phyloP scores from a whole-genome alignment of 2,113 vertebrate species.

The Salminus brasiliensis region DNA sequence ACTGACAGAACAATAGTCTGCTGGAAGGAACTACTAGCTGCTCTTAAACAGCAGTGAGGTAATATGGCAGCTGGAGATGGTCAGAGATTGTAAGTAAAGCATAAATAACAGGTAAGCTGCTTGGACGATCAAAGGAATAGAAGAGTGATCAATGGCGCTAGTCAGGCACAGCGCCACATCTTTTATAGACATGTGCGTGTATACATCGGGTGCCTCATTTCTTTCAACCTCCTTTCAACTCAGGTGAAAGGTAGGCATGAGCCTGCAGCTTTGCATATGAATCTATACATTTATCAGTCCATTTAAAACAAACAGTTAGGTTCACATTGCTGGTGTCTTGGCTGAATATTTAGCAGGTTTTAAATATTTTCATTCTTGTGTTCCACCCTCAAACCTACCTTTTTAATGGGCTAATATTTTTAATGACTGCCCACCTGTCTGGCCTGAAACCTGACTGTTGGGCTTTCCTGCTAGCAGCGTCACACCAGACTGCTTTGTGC shows the following conservation, averaged over 20 bases:
- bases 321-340: too few species aligned
- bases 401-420: too few species aligned
- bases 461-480: too few species aligned
- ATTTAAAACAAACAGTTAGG: too few species aligned
- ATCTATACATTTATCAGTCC: neutral
- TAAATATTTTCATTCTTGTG: too few species aligned
- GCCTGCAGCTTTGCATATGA: neutral
- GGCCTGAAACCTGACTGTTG: too few species aligned
- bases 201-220: neutral
- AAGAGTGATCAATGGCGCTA: neutral
- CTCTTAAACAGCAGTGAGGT: neutral
- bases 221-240: neutral
- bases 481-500: too few species aligned
- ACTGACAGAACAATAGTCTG: neutral
- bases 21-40: neutral
- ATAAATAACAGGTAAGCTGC: neutral
- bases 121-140: neutral
- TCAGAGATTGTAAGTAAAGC: neutral
- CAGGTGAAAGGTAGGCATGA: too few species aligned
- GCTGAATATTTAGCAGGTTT: too few species aligned
- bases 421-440: too few species aligned
- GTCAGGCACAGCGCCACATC: neutral
- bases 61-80: neutral
- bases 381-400: too few species aligned
- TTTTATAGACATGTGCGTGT: neutral